Base-by-base conservation (phyloP, 2,888 invertebrate genomes). In the Chorisops tibialis region DNA sequence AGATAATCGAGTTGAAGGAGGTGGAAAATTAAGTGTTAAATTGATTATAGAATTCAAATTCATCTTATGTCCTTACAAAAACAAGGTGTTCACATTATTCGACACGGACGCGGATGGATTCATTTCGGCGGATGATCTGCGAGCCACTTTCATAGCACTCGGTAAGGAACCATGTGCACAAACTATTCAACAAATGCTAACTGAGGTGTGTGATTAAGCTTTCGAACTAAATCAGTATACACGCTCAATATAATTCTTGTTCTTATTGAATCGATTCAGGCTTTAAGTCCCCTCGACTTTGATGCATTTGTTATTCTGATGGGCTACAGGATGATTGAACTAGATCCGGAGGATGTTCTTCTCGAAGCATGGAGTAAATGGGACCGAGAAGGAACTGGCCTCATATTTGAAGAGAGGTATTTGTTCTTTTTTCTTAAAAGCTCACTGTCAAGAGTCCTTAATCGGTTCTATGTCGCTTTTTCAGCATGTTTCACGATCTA, bases 81-180 rank as follows among this genome's bases (percentile, higher is more conserved):
- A 1, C 19, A 71, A 86, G 86, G 85, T 83, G 1, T 87, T 87
- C 70, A 76, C 83, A 45, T 77, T 87, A 4, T 85, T 87, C 66
- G 87, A 87, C 68, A 75, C 85, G 71, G 82, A 87, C 67, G 82
- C 83, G 21, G 86, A 87, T 69, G 87, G 87, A 0, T 80, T 82
- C 68, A 85, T 87, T 65, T 84, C 85, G 69, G 82, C 81, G 69
- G 81, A 81, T 62, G 87, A 87, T 72, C 78, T 87, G 61, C 81
- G 84, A 11, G 83, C 81, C 24, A 87, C 86, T 1, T 80, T 84
- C 45, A 79, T 81, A 59, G 84, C 85, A 35, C 76, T 87, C 59
- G 87, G 86, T 2, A 81, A 82, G 65, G 76, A 79, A 2, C 79
- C 83, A 1, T 79, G 83, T 12, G 85, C 85, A 22, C 80, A 82